phyloP scores from a whole-genome alignment of 2,888 invertebrate species.

The Macrophya annulata region DNA sequence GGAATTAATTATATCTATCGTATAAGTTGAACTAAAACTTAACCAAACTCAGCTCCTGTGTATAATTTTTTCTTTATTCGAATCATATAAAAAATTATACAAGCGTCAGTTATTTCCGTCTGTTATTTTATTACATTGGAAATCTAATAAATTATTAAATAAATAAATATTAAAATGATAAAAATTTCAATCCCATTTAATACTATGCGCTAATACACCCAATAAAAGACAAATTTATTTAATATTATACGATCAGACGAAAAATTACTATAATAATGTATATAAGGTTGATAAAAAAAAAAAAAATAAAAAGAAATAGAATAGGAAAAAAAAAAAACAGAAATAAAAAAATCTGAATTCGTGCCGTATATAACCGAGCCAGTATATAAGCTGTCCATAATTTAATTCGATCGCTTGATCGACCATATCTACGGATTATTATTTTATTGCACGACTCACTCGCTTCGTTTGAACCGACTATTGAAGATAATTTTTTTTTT shows the following conservation, averaged over 20 bases:
- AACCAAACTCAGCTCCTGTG: background rate
- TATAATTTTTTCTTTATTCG: background rate
- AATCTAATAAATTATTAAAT: background rate
- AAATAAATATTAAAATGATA: background rate
- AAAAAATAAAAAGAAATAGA: too few relatives aligned
- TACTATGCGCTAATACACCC: background rate
- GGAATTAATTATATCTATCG: slow-evolving; percentile 77
- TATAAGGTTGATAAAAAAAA: background rate
- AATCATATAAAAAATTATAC: background rate
- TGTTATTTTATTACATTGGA: background rate
- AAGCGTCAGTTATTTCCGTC: background rate
- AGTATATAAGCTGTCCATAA: background rate
- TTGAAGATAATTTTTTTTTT: background rate
- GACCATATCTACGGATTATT: slow-evolving; percentile 8
- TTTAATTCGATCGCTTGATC: slow-evolving; percentile 39
- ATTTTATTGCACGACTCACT: slow-evolving; percentile 21
- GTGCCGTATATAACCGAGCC: background rate
- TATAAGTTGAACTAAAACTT: slow-evolving; percentile 60
- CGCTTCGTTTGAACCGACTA: background rate
- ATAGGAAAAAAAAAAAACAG: background rate
- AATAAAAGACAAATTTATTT: background rate
- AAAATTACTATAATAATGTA: background rate
- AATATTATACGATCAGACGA: background rate
- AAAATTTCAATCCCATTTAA: too few relatives aligned
- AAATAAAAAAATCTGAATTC: background rate